Evolutionary conservation across 2,797 vertebrate genomes (phyloP).

Genomic region (Anguilla obscura): DNA sequence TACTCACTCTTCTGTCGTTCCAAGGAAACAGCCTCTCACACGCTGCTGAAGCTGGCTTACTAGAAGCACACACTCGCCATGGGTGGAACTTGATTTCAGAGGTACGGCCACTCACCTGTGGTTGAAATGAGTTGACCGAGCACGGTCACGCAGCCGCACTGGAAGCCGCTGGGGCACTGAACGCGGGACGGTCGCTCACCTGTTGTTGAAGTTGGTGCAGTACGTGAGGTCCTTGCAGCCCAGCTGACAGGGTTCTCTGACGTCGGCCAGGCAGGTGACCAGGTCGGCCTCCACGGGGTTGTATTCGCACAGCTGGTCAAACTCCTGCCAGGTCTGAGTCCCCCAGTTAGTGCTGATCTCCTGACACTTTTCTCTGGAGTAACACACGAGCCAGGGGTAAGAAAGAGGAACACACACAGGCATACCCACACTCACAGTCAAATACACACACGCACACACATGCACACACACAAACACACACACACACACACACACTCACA

Average conservation of each 20-base stretch:
- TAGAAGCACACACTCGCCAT: neutral
- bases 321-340: conserved; percentile 96
- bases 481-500: no score
- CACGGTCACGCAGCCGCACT: conserved; percentile 11
- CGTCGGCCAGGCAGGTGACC: conserved; percentile 93
- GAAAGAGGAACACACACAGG: neutral
- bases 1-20: neutral
- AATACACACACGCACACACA: neutral
- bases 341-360: conserved; percentile 97
- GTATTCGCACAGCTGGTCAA: conserved; percentile 94
- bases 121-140: neutral
- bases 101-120: neutral
- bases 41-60: neutral
- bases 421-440: neutral
- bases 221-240: conserved; percentile 95
- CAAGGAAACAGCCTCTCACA: neutral
- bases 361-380: conserved; percentile 87
- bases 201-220: conserved; percentile 99
- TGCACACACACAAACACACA: neutral
- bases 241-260: conserved; percentile 95
- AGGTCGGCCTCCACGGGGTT: conserved; percentile 90
- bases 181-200: conserved; percentile 67
- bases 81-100: conserved; percentile 5
- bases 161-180: neutral
- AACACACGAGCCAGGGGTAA: neutral